phyloP scores from a whole-genome alignment of 2,888 invertebrate species.

The Lepeophtheirus nordmannii region DNA sequence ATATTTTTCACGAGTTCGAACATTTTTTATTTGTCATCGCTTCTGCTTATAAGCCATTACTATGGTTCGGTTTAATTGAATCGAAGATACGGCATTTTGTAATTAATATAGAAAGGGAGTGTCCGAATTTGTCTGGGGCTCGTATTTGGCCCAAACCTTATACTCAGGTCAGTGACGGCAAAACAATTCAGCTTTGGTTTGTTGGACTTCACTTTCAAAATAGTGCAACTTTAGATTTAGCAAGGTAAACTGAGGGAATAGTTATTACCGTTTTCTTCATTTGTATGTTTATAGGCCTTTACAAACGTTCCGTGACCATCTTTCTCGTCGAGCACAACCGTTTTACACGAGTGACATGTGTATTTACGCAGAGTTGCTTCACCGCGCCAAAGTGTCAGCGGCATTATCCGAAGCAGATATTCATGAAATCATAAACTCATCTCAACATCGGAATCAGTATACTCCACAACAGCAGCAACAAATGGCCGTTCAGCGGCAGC shows the following conservation, averaged over 20 bases:
- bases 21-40: constrained; percentile 20
- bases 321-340: neutral
- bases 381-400: constrained; percentile 4
- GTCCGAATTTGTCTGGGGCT: constrained; percentile 3
- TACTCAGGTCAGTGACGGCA: neutral
- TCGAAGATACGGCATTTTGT: constrained; percentile 20
- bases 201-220: constrained; percentile 14
- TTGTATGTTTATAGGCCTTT: constrained; percentile 2
- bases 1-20: constrained; percentile 21
- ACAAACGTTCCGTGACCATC: constrained; percentile 9
- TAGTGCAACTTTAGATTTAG: neutral
- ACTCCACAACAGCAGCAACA: neutral
- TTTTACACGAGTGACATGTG: constrained; percentile 20
- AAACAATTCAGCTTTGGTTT: constrained; percentile 17
- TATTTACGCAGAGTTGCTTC: constrained; percentile 12
- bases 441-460: neutral
- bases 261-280: neutral
- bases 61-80: constrained; percentile 22
- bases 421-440: constrained; percentile 8
- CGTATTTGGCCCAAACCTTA: constrained; percentile 22
- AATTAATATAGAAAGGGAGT: constrained; percentile 11
- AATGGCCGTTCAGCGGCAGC: neutral
- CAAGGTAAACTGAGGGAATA: constrained; percentile 1
- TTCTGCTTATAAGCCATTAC: constrained; percentile 5
- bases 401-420: constrained; percentile 11